Evolutionary conservation across 92 coral and sea anemone genomes (phyloP), one percentile per base, ranked within the genome.

Genomic region (Actinostola sp.): DNA sequence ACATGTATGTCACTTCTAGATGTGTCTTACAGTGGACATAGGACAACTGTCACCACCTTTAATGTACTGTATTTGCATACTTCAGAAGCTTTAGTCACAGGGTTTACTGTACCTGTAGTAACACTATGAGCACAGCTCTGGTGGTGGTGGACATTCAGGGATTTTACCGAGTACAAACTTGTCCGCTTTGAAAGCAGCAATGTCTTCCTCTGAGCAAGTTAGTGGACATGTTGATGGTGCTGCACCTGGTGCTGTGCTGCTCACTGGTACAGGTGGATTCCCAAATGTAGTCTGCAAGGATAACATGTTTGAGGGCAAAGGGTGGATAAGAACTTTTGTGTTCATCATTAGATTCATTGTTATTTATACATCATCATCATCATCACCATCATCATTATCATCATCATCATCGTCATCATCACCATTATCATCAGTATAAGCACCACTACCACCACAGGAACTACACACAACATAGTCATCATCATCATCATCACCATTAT

Each of bases 101-200:
- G 56, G 56, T 8, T 8, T 21, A 8, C n/a, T 49, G 31, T 54
- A 7, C 32, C 31, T 21, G 30, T 21, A 8, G 1, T 57, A 13
- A 30, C 10, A 20, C 46, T 83, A 52, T 67, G 46, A 69, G 62
- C 97, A 93, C 0, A 93, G 68, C 49, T 93, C 94, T 41, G 88
- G 84, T 0, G 97, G 98, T 1, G 98, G 98, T 3, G 98, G 92
- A 55, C 92, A 91, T 61, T 93, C 98, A 0, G 98, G 98, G 67
- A 93, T 91, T 36, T 79, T 82, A 13, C 98, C 98, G 59, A 93
- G 67, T 32, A 85, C 81, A 93, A 93, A 93, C 55, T 84, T 80
- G 49, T 88, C 94, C 5, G 91, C 97, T 68, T 61, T 91, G 38
- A 91, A 93, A 16, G 98, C 97, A 57, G 76, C 84, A 72, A 93